Base-by-base conservation (phyloP, 2,888 invertebrate genomes). In the Agrotis segetum region DNA sequence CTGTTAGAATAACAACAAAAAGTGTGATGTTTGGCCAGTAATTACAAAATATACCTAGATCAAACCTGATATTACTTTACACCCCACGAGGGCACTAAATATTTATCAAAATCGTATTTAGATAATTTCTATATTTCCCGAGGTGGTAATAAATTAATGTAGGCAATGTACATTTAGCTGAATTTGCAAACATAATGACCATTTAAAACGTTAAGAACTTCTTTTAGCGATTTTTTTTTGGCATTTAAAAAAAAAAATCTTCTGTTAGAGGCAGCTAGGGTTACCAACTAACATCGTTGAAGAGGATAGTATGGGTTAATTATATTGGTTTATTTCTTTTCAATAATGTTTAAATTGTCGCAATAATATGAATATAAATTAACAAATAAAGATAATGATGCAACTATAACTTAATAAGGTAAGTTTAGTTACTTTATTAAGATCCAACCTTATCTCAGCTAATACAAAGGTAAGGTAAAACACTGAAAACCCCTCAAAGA, bases 71-170 rank as follows among this genome's bases (percentile, higher is more conserved):
- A 44, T 55, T 58, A 62, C 21, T 46, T 56, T 46, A 49, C 50
- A 14, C 52, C 70, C 63, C 63, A 46, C 24, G 66, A 66, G 82
- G 19, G 14, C 63, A 34, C 44, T 67, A 53, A 62, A 77, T 81
- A 70, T 64, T 70, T 70, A 70, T 67, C 60, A 67, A 67, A 77
- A 56, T 34, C n/a, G 49, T 63, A 50, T 69, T 81, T 69, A 52
- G 65, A 81, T 67, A 69, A 66, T 69, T 81, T 59, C 1, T 55
- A 40, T 65, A 62, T 13, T 60, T 4, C 81, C 66, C 77, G 6
- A 52, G 70, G 59, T 65, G 56, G 34, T 21, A 21, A 58, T 78
- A 69, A 69, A 66, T 56, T 50, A 11, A 40, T 29, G 29, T 3
- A 44, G 58, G 44, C 58, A 0, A n/a, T 19, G 16, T 11, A 52